Conservation (phyloP, 2,888 invertebrate genomes). For the Tenthredo mesomela region DNA sequence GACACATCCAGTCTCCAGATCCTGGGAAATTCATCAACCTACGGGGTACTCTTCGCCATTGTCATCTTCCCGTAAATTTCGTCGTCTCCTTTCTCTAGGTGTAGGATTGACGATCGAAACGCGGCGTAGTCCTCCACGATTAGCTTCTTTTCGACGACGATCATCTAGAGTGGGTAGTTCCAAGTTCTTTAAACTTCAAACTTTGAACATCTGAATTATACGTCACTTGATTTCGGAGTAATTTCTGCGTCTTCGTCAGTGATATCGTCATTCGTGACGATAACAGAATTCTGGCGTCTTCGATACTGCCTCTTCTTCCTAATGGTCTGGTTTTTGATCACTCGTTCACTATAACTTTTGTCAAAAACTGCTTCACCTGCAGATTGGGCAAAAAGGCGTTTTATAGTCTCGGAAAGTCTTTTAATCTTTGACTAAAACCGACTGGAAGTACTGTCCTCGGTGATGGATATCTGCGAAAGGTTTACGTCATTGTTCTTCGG, state of each 20-base stretch:
- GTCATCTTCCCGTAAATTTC: not conserved
- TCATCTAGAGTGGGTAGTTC: not conserved
- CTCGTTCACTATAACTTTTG: not conserved
- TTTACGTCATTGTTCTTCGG: not conserved
- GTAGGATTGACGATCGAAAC: conserved; percentile 18
- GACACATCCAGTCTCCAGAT: not conserved
- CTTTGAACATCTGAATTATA: not conserved
- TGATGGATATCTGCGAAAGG: not conserved
- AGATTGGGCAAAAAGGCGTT: not conserved
- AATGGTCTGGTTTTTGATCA: not conserved
- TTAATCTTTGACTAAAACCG: not conserved
- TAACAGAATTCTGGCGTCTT: not conserved
- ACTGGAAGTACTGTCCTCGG: conserved; percentile 1
- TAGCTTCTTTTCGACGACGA: not conserved
- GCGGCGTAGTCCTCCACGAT: not conserved
- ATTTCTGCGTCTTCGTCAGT: not conserved
- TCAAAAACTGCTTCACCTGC: not conserved
- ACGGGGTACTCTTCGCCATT: not conserved
- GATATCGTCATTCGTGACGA: not conserved
- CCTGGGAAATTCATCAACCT: conserved; percentile 2
- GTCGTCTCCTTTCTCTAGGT: conserved; percentile 30
- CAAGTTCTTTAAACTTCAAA: not conserved
- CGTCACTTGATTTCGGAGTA: not conserved
- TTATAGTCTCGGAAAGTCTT: not conserved
- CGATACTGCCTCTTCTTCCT: not conserved